phyloP scores from a whole-genome alignment of 1,140 invertebrate genomes.

The Drosophila kepulauana region DNA sequence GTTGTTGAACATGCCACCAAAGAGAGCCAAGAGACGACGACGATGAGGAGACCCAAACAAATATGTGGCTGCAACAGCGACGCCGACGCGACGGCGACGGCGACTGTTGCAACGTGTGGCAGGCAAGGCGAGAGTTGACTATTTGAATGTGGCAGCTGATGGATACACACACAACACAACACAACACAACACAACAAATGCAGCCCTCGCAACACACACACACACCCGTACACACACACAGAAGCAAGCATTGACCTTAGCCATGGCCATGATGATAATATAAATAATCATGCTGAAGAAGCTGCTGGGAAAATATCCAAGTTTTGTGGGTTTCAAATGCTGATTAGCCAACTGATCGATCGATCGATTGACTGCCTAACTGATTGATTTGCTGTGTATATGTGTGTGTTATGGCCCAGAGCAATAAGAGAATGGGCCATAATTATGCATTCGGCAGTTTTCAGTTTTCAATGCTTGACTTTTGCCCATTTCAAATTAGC shows the following conservation, averaged over 20 bases:
- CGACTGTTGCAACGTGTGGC: constrained; percentile 2
- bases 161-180: constrained; percentile 57
- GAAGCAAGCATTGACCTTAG: constrained; percentile 78
- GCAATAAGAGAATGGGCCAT: constrained; percentile 44
- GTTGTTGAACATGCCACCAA: constrained; percentile 79
- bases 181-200: constrained; percentile 19
- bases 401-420: background rate
- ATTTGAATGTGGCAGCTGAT: constrained; percentile 81
- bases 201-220: constrained; percentile 28
- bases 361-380: constrained; percentile 37
- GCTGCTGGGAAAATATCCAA: constrained; percentile 42
- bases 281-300: constrained; percentile 7
- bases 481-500: constrained; percentile 49
- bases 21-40: constrained; percentile 15
- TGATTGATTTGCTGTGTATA: background rate
- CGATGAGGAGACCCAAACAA: constrained; percentile 37
- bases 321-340: constrained; percentile 36
- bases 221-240: constrained; percentile 31
- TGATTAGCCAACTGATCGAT: constrained; percentile 13
- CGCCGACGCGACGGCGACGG: constrained; percentile 26
- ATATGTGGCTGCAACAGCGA: constrained; percentile 64
- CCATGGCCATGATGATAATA: constrained; percentile 40
- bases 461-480: constrained; percentile 2
- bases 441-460: constrained; percentile 41
- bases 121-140: constrained; percentile 49